A percentile compares a stretch with the other conserved stretches of the same genome.
phyloP scores from a whole-genome alignment of 2,797 vertebrate genomes.

The Tokudaia tokunoshimensis region DNA sequence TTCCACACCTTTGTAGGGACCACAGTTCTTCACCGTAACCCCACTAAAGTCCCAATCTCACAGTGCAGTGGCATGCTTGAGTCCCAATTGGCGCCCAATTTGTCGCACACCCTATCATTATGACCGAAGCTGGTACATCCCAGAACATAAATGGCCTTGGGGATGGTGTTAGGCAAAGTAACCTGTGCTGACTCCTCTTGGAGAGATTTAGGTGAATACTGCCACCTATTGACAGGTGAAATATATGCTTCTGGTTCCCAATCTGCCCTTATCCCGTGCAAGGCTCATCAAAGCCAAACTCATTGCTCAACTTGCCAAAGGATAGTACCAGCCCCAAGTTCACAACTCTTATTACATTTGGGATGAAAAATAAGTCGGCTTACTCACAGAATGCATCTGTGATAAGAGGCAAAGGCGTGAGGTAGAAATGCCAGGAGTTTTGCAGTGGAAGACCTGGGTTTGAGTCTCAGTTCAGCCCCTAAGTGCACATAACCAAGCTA shows the following conservation, averaged over 20 bases:
- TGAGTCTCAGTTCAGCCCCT: constrained; percentile 56
- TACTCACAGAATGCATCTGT: neutral
- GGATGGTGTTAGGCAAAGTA: constrained; percentile 41
- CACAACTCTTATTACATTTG: constrained; percentile 40
- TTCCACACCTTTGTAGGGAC: neutral
- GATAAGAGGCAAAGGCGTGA: neutral
- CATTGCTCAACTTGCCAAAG: constrained; percentile 1
- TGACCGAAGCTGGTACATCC: constrained; percentile 48
- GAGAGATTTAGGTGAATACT: constrained; percentile 85
- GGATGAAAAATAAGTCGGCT: constrained; percentile 35
- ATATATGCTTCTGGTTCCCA: constrained; percentile 61
- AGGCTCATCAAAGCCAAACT: constrained; percentile 35
- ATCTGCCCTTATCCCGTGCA: constrained; percentile 20
- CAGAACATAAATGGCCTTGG: constrained; percentile 72
- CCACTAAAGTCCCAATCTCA: neutral
- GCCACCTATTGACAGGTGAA: constrained; percentile 87
- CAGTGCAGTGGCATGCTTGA: neutral
- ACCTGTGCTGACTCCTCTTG: constrained; percentile 66
- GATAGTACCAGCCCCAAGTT: constrained; percentile 27
- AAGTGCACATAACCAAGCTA: neutral
- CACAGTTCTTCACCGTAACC: neutral
- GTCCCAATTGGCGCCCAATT: neutral
- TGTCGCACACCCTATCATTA: neutral
- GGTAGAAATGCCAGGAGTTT: neutral
- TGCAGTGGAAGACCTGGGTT: constrained; percentile 12